Evolutionary conservation across 2,888 invertebrate genomes (phyloP).

Genomic region (Pyrgus malvae): DNA sequence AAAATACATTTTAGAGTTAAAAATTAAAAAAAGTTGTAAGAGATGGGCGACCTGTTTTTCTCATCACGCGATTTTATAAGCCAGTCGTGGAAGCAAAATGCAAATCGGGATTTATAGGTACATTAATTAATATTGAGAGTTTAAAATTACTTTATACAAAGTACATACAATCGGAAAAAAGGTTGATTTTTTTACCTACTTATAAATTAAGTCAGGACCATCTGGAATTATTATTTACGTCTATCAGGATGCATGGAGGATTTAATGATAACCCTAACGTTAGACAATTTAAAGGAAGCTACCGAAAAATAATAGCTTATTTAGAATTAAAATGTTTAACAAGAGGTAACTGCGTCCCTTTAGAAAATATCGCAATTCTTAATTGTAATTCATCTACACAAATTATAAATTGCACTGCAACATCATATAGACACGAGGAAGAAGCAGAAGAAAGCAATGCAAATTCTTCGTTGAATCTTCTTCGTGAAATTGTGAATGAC

Average conservation of each 20-base stretch:
- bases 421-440: too few relatives aligned
- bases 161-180: not conserved
- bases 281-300: not conserved
- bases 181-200: not conserved
- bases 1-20: too few relatives aligned
- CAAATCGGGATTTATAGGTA: not conserved
- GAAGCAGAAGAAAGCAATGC: too few relatives aligned
- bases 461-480: too few relatives aligned
- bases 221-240: not conserved
- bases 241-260: not conserved
- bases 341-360: too few relatives aligned
- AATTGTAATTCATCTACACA: too few relatives aligned
- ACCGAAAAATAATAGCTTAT: not conserved
- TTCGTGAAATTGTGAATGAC: too few relatives aligned
- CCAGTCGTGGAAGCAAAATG: not conserved
- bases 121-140: not conserved
- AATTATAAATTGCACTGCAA: too few relatives aligned
- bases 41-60: too few relatives aligned
- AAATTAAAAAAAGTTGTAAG: too few relatives aligned
- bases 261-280: constrained; percentile 1
- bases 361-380: too few relatives aligned
- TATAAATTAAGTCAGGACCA: constrained; percentile 3
- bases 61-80: not conserved
- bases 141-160: not conserved
- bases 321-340: not conserved